phyloP scores from a whole-genome alignment of 2,797 vertebrate species.

The Syngnathus rostellatus region DNA sequence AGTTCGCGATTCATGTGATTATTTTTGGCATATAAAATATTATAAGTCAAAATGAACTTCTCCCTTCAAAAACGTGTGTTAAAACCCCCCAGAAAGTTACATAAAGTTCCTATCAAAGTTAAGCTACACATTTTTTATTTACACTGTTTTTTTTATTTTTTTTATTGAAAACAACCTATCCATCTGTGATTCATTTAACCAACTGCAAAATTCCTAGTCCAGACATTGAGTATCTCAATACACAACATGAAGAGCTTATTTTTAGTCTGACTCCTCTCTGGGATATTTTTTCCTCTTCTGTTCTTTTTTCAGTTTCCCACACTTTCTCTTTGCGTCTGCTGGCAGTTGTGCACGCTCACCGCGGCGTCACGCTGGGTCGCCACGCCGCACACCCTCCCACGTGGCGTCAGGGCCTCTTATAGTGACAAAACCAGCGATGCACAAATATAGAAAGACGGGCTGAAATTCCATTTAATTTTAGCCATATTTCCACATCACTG shows the following conservation, averaged over 20 bases:
- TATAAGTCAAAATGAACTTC: neutral
- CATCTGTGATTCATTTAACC: neutral
- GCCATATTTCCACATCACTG: slow-evolving; percentile 57
- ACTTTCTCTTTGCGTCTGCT: slow-evolving; percentile 50
- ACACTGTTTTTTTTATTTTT: neutral
- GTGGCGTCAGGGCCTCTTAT: slow-evolving; percentile 60
- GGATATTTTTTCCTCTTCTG: slow-evolving; percentile 19
- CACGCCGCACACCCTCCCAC: slow-evolving; percentile 47
- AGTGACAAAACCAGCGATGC: slow-evolving; percentile 57
- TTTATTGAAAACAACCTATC: neutral
- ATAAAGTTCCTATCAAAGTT: neutral
- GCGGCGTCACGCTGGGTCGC: slow-evolving; percentile 65
- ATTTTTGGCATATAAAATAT: neutral
- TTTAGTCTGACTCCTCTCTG: slow-evolving; percentile 6
- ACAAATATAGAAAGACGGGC: slow-evolving; percentile 56
- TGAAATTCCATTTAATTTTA: slow-evolving; percentile 56
- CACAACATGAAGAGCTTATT: neutral
- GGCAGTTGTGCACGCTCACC: slow-evolving; percentile 49
- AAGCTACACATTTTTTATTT: neutral
- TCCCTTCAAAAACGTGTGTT: too few species aligned
- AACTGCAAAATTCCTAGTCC: neutral
- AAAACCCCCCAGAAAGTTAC: too few species aligned
- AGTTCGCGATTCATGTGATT: neutral
- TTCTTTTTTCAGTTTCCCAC: slow-evolving; percentile 45
- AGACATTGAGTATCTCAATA: neutral